Conservation (phyloP, 2,888 invertebrate genomes). For the Cephus spinipes region DNA sequence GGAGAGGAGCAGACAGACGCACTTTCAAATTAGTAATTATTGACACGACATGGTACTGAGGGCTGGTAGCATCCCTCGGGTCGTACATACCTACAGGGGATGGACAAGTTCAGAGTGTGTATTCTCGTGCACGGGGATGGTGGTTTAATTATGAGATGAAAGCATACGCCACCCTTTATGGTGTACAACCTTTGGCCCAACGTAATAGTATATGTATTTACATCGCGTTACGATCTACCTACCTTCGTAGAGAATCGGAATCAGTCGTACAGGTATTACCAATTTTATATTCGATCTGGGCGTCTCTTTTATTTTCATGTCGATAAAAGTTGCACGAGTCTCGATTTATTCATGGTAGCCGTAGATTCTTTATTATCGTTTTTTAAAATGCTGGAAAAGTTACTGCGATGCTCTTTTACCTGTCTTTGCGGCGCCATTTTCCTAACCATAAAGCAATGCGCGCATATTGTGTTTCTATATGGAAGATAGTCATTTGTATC, state of each 20-base stretch:
- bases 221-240: not conserved
- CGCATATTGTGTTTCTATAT: not conserved
- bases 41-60: conserved; percentile 16
- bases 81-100: not conserved
- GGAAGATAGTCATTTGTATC: not conserved
- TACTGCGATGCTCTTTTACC: not conserved
- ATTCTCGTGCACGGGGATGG: conserved; percentile 6
- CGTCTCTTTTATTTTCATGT: not conserved
- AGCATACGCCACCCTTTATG: conserved; percentile 30
- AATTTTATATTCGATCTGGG: not conserved
- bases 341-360: not conserved
- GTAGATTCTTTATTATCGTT: not conserved
- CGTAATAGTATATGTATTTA: not conserved
- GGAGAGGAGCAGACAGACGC: not conserved
- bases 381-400: not conserved
- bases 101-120: not conserved
- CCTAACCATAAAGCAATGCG: not conserved
- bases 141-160: conserved; percentile 49
- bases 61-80: conserved; percentile 7
- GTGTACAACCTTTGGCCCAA: conserved; percentile 23
- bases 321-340: not conserved
- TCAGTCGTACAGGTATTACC: not conserved
- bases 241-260: not conserved
- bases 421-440: not conserved
- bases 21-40: conserved; percentile 20